Conservation (phyloP, 2,888 invertebrate genomes). For the Microplitis manilae region DNA sequence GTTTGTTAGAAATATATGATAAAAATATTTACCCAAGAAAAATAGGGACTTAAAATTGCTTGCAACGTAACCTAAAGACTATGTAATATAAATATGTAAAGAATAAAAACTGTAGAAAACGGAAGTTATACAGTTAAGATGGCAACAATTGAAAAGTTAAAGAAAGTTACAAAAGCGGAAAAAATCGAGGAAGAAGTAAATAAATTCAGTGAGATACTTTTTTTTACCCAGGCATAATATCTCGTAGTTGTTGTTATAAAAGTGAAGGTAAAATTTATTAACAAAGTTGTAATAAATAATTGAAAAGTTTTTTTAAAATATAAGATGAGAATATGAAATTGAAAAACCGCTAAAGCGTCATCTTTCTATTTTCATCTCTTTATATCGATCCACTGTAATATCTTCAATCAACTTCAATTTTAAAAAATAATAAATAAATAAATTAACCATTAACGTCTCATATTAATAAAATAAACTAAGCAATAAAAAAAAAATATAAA, state of each 20-base stretch:
- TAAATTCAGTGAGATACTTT: not conserved
- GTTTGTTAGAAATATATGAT: no score
- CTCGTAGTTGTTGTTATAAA: not conserved
- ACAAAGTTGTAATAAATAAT: conserved; percentile 9
- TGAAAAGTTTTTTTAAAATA: not conserved
- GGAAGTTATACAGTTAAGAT: no score
- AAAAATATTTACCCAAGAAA: no score
- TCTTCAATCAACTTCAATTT: not conserved
- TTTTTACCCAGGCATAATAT: not conserved
- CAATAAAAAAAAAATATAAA: not conserved
- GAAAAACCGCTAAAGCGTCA: conserved; percentile 6
- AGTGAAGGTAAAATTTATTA: conserved; percentile 8
- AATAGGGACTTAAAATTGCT: no score
- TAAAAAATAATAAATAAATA: not conserved
- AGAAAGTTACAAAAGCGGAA: not conserved
- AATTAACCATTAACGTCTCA: not conserved
- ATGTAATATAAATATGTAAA: no score
- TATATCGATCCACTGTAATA: conserved; percentile 3
- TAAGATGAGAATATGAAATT: conserved; percentile 1
- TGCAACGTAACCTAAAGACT: no score
- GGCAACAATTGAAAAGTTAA: no score
- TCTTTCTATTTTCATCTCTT: conserved; percentile 7
- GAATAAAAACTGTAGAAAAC: no score
- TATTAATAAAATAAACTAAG: not conserved
- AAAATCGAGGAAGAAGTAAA: not conserved